Percentiles rank a stretch among this genome's conserved stretches.
These are phyloP conservation scores for Homalodisca vitripennis DNA, from an alignment of 1,140 invertebrate species.

Conservation along the genomic window DNA sequence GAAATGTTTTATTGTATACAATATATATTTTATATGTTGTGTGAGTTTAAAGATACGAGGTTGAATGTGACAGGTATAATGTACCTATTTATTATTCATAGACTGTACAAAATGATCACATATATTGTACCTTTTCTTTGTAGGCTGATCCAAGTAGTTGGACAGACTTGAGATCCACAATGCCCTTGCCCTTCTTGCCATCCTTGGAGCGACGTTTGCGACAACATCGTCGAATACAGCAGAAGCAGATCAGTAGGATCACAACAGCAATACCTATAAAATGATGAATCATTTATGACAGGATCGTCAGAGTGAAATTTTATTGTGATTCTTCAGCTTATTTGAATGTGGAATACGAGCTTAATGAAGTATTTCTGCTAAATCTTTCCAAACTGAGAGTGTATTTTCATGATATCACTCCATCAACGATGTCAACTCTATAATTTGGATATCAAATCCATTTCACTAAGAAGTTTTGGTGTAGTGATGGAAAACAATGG, in stretches of 20 bases:
- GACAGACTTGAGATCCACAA: slow-evolving; percentile 94
- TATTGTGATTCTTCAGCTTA: neutral
- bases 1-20: no score
- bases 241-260: slow-evolving; percentile 86
- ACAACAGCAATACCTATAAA: slow-evolving; percentile 70
- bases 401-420: no score
- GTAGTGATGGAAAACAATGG: no score
- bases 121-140: slow-evolving; percentile 93
- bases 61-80: no score
- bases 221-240: slow-evolving; percentile 93
- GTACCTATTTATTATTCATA: no score
- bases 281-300: no score
- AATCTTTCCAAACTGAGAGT: neutral
- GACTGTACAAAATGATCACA: no score
- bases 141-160: slow-evolving; percentile 92
- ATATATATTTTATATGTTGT: no score
- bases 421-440: no score
- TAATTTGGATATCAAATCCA: no score
- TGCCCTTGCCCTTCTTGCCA: slow-evolving; percentile 93
- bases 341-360: neutral
- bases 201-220: slow-evolving; percentile 93
- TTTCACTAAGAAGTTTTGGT: no score
- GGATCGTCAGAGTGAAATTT: neutral
- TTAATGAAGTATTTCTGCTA: neutral
- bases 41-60: no score